Conservation (phyloP, 2,888 invertebrate genomes). For the Xestia c-nigrum region DNA sequence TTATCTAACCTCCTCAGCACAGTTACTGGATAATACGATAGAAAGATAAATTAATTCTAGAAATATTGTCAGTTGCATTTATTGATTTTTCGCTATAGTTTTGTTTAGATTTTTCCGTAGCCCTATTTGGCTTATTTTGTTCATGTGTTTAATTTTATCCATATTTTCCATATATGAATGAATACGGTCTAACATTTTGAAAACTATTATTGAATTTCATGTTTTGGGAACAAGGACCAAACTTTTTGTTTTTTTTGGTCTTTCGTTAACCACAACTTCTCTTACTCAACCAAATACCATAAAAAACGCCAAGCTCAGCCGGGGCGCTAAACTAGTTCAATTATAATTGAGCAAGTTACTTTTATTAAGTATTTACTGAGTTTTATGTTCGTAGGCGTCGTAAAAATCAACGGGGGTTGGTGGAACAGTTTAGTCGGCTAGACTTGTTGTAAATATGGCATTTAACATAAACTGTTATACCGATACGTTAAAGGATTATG, state of each 20-base stretch:
- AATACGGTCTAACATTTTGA: background rate
- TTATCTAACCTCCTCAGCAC: background rate
- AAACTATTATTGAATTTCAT: background rate
- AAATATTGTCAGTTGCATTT: background rate
- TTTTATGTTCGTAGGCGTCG: slow-evolving; percentile 51
- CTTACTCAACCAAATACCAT: background rate
- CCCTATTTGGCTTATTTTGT: background rate
- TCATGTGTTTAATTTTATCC: background rate
- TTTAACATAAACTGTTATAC: slow-evolving; percentile 24
- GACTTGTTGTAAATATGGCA: slow-evolving; percentile 38
- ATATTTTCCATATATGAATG: too few relatives aligned
- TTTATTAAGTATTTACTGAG: slow-evolving; percentile 61
- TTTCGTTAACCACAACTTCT: background rate
- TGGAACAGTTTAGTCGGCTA: slow-evolving; percentile 44
- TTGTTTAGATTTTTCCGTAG: background rate
- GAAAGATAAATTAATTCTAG: background rate
- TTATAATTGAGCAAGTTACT: slow-evolving; percentile 48
- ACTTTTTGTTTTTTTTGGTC: background rate
- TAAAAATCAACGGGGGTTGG: slow-evolving; percentile 59
- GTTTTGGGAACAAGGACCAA: background rate
- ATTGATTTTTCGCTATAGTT: background rate
- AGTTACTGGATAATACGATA: background rate
- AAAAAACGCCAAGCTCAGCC: background rate
- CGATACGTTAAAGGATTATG: slow-evolving; percentile 18
- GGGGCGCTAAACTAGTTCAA: slow-evolving; percentile 22